Evolutionary conservation across 2,888 invertebrate genomes (phyloP).

Genomic region (Tenthredo notha): DNA sequence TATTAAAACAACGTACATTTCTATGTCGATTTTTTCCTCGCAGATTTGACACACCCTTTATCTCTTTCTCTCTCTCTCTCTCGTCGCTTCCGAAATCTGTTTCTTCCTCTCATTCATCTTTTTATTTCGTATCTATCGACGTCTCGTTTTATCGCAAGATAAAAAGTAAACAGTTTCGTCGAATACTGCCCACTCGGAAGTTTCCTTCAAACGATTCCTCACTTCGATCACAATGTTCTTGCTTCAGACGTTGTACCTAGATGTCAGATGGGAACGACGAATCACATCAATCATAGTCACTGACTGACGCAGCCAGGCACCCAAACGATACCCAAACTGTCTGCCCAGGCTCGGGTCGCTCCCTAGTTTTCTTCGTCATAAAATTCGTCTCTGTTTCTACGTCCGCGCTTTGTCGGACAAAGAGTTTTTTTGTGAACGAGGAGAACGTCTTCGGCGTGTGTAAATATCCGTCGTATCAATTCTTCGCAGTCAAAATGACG

Average conservation of each 20-base stretch:
- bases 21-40: not conserved
- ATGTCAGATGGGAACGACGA: conserved; percentile 66
- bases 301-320: conserved; percentile 65
- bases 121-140: not conserved
- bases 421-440: not conserved
- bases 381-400: not conserved
- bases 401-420: not conserved
- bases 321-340: conserved; percentile 14
- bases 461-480: not conserved
- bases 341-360: conserved; percentile 12
- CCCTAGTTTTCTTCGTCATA: not conserved
- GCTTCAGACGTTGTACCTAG: conserved; percentile 60
- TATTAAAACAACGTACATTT: not conserved
- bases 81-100: not conserved
- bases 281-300: conserved; percentile 76
- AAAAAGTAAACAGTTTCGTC: not conserved
- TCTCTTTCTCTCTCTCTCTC: not conserved
- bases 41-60: not conserved
- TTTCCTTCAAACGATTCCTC: conserved; percentile 12
- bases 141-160: not conserved
- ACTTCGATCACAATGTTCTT: conserved; percentile 45
- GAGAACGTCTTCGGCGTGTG: not conserved
- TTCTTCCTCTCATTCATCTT: not conserved
- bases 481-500: not conserved
- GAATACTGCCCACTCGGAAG: not conserved